Base-by-base conservation (phyloP, 53 echinoderm and acorn worm species). In the Crossaster papposus region DNA sequence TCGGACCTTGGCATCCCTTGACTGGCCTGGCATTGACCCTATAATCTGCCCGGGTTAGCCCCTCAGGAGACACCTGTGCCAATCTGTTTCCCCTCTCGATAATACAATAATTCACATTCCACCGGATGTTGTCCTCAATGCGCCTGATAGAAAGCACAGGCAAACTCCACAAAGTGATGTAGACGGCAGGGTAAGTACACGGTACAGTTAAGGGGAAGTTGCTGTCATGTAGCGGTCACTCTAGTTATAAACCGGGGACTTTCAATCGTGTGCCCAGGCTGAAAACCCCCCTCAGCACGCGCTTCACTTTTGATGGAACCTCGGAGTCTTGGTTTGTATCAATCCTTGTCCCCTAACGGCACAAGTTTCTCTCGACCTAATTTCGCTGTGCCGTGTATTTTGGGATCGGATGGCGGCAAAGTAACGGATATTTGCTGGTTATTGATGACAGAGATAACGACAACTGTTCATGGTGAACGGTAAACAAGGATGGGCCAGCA, bases 391-490 rank as follows among this genome's bases (percentile, higher is more conserved):
- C 14, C 37, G 24, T 38, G 50, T 77, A 77, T 77, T 77, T 77
- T 44, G 4, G 50, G 77, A 14, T 77, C 77, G 77, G 77, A 77
- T 77, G 77, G 77, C 77, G 77, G 77, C 77, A 26, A 36, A 77
- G 2, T 15, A 32, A 37, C 77, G 77, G 77, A 37, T 77, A 77
- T 77, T 77, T 72, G 31, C 5, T 26, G 72, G 31, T 72, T 72
- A 33, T 72, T 33, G 31, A 72, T 72, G 31, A 30, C 11, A 10
- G 4, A 68, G 72, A 77, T 77, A 29, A 44, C 10, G 30, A 32
- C n/a, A 72, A 72, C 31, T 30, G 72, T 30, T 31, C 77, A 23
- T 18, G 18, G 37, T 17, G 44, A 77, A 44, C 26, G 37, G 77
- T 77, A 36, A 77, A 77, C 77, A 77, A 37, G 50, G 33, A 26